Conservation (phyloP, 1,140 invertebrate genomes). For the Nephotettix cincticeps region DNA sequence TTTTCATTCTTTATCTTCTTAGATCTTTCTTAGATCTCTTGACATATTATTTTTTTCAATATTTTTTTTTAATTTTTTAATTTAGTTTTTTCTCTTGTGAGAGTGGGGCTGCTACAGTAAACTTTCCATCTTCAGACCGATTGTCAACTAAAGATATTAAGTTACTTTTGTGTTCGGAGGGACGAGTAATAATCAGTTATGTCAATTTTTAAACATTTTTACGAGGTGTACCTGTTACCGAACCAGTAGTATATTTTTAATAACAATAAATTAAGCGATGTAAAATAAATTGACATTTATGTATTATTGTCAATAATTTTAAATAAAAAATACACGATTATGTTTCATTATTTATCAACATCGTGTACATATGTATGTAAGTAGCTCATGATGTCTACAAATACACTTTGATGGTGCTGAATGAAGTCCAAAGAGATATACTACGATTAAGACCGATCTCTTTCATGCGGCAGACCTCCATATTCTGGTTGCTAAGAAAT, state of each 20-base stretch:
- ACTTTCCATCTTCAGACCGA: neutral
- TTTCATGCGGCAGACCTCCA: too few species aligned
- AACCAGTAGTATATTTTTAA: constrained; percentile 22
- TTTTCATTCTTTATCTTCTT: too few species aligned
- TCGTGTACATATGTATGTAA: constrained; percentile 16
- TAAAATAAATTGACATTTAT: constrained; percentile 15
- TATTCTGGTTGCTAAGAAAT: too few species aligned
- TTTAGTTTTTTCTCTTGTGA: too few species aligned
- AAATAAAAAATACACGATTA: neutral
- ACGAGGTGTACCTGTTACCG: constrained; percentile 11
- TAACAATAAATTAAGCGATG: constrained; percentile 18
- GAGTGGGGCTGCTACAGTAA: neutral
- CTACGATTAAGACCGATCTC: neutral
- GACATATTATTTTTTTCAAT: too few species aligned
- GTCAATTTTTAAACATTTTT: constrained; percentile 19
- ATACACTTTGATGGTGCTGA: constrained; percentile 5
- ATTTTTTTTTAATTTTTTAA: too few species aligned
- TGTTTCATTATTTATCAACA: neutral
- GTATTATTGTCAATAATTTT: constrained; percentile 11
- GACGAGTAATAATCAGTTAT: constrained; percentile 15
- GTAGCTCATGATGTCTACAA: constrained; percentile 7
- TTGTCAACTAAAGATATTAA: neutral
- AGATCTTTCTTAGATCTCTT: too few species aligned
- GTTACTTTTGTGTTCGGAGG: constrained; percentile 9
- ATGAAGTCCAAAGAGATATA: constrained; percentile 5